Base-by-base conservation (phyloP, 2,888 invertebrate genomes). In the Acanthococcus lagerstroemiae region DNA sequence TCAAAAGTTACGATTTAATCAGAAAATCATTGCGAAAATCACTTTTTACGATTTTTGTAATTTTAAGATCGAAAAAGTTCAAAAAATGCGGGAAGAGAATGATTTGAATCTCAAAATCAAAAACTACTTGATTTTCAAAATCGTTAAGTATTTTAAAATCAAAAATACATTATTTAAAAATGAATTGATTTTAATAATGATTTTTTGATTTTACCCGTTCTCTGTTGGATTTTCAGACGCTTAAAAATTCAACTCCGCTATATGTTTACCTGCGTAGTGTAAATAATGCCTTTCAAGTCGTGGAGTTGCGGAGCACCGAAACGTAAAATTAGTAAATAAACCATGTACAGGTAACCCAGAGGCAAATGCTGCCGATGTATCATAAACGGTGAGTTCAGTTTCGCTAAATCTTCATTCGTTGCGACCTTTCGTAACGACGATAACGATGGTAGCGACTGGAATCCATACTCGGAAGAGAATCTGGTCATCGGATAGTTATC, bases 381-480 rank as follows among this genome's bases (percentile, higher is more conserved):
- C 55, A 88, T 80, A 71, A 88, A 85, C 0, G 80, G 74, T 61
- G 86, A 84, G 1, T 77, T 72, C 7, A 82, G 70, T 15, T 46
- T 37, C 48, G 74, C 71, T 26, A 84, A 78, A 74, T 85, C 82
- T 4, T 77, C 75, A 17, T 65, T 74, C 70, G 78, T 77, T 1
- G 83, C 80, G 0, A 84, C 85, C 17, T 81, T 80, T 52, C 78
- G 74, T 76, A 90, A 80, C 0, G 91, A 84, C 45, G 80, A 78
- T 19, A 85, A 75, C 1, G 87, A 85, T 0, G 96, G 95, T 70
- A 90, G 79, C 0, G 95, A 89, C 76, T 97, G 96, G 70, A 90
- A 87, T 1, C 99, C 99, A 74, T 93, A 99, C 76, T 99, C 99
- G 0, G 97, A 95, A 3, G 87, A 85, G 76, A 97, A 96, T 72